A percentile compares a stretch with the other conserved stretches of the same genome.
Evolutionary conservation across 2,113 vertebrate genomes (phyloP).

Genomic region (Hippopotamus amphibius): DNA sequence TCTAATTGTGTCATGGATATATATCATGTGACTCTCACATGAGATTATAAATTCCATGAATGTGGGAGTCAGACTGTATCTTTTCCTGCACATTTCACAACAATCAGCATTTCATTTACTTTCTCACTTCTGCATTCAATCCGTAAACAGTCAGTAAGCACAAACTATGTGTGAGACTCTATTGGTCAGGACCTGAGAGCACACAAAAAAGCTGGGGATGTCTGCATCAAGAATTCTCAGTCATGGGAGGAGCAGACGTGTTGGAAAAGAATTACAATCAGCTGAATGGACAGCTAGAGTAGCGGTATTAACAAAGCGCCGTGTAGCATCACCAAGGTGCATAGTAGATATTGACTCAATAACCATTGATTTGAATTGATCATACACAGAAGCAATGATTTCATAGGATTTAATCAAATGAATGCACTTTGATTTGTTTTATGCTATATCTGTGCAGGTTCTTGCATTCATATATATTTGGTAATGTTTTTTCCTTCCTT

Average conservation of each 20-base stretch:
- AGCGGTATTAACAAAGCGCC: not conserved
- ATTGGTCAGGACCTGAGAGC: not conserved
- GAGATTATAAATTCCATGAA: not conserved
- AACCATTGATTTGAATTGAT: not conserved
- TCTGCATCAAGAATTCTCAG: not conserved
- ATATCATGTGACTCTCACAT: not conserved
- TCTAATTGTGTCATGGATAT: not conserved
- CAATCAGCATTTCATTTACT: not conserved
- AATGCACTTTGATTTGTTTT: not conserved
- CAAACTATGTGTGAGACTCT: not conserved
- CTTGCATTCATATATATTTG: not conserved
- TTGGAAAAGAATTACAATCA: not conserved
- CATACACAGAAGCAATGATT: not conserved
- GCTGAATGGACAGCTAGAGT: not conserved
- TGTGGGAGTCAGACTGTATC: not conserved
- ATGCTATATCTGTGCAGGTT: not conserved
- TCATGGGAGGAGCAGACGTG: not conserved
- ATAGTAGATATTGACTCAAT: not conserved
- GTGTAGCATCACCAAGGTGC: not conserved
- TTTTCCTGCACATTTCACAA: not conserved
- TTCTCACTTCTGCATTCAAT: not conserved
- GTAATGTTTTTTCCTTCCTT: not conserved
- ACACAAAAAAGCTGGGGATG: not conserved
- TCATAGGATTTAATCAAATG: not conserved
- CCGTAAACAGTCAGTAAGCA: not conserved